Percentiles rank a stretch among this genome's conserved stretches.
phyloP scores from a whole-genome alignment of 2,797 vertebrate genomes.

The Galago senegalensis region DNA sequence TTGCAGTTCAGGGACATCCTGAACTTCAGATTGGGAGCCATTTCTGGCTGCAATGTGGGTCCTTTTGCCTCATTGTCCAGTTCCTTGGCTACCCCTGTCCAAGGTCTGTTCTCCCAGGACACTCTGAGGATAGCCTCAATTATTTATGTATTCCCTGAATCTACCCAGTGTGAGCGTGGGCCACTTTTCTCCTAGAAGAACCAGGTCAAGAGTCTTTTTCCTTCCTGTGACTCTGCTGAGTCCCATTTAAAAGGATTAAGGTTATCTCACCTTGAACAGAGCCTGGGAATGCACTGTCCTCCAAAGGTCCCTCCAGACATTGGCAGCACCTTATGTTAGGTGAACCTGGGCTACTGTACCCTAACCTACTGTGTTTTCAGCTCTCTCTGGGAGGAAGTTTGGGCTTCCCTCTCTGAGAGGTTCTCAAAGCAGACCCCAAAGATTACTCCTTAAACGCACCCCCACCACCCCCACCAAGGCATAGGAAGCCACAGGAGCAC shows the following conservation, averaged over 20 bases:
- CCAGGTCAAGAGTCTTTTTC: background rate
- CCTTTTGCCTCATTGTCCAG: background rate
- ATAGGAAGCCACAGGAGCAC: background rate
- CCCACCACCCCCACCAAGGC: background rate
- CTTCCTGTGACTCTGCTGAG: background rate
- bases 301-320: background rate
- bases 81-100: background rate
- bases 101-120: background rate
- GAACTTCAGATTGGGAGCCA: background rate
- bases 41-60: background rate
- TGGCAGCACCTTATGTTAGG: background rate
- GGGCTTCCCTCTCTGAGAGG: background rate
- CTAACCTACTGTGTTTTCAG: background rate
- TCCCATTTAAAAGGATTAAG: background rate
- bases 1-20: background rate
- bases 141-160: background rate
- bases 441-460: background rate
- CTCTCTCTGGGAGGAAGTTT: background rate
- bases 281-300: background rate
- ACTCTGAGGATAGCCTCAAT: background rate
- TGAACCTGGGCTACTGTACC: rapidly evolving
- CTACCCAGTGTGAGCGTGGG: background rate
- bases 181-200: background rate
- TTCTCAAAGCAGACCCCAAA: background rate
- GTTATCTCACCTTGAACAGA: background rate